Conservation (phyloP, 2,888 invertebrate species). For the Elysia crispata region DNA sequence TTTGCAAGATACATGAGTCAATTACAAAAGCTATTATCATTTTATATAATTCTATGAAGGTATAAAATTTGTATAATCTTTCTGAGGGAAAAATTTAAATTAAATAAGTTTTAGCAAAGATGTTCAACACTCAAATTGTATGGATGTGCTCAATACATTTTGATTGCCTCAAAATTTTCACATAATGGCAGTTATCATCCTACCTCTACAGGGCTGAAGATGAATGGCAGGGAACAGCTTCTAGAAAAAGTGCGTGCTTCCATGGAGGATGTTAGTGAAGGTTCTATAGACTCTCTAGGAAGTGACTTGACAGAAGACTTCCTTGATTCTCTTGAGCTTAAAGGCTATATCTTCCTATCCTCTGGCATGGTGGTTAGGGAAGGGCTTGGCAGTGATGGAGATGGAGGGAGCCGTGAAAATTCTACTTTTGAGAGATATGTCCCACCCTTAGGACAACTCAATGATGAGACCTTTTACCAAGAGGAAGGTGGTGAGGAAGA, state of each 20-base stretch:
- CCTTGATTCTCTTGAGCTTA: conserved; percentile 28
- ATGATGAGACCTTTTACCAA: background rate
- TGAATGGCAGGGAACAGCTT: conserved; percentile 24
- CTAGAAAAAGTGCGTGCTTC: conserved; percentile 39
- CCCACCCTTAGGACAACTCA: background rate
- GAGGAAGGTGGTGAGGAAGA: background rate
- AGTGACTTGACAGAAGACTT: conserved; percentile 27
- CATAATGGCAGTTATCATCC: no score
- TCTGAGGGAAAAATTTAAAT: no score
- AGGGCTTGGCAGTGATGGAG: background rate
- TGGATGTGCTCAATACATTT: no score
- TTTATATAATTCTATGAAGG: no score
- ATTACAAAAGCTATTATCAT: no score
- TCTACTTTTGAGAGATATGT: background rate
- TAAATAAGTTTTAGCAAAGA: no score
- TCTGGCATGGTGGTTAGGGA: conserved; percentile 49
- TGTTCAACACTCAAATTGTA: no score
- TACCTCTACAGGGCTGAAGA: conserved; percentile 24
- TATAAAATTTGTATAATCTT: no score
- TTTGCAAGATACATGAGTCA: no score
- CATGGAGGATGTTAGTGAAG: conserved; percentile 53
- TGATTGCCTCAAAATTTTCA: no score
- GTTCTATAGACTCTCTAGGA: conserved; percentile 46
- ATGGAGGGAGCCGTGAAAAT: conserved; percentile 33
- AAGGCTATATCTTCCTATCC: conserved; percentile 40